Evolutionary conservation across 1,140 invertebrate species (phyloP).

Genomic region (Andricus grossulariae): DNA sequence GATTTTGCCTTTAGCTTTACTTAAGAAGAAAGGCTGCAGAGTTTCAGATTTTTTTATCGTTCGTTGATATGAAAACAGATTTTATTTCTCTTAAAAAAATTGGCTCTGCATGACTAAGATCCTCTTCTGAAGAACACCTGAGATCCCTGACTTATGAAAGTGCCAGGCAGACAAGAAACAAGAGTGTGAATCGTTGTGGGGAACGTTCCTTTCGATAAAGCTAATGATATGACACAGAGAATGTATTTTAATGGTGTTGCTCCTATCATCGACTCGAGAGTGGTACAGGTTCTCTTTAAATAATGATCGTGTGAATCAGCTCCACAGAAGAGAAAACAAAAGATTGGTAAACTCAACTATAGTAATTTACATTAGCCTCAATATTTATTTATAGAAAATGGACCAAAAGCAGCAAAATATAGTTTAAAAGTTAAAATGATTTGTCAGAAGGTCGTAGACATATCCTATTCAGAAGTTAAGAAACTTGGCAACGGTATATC

Average conservation of each 20-base stretch:
- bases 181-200: constrained; percentile 29
- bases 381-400: no score
- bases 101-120: constrained; percentile 1
- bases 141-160: constrained; percentile 29
- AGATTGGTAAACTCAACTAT: no score
- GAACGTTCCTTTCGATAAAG: constrained; percentile 13
- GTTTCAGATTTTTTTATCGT: no score
- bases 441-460: constrained; percentile 3
- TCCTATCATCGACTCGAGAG: constrained; percentile 25
- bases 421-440: not conserved
- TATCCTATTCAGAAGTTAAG: constrained; percentile 2
- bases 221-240: constrained; percentile 29
- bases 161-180: constrained; percentile 18
- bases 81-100: not conserved
- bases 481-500: constrained; percentile 12
- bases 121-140: constrained; percentile 5
- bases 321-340: constrained; percentile 1
- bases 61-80: not conserved
- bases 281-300: constrained; percentile 16
- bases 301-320: constrained; percentile 16
- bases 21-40: not conserved
- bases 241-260: constrained; percentile 27
- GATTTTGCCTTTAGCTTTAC: not conserved
- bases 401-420: not conserved
- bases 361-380: no score